phyloP scores from a whole-genome alignment of 2,888 invertebrate species.

The Nephrocerus scutellatus region DNA sequence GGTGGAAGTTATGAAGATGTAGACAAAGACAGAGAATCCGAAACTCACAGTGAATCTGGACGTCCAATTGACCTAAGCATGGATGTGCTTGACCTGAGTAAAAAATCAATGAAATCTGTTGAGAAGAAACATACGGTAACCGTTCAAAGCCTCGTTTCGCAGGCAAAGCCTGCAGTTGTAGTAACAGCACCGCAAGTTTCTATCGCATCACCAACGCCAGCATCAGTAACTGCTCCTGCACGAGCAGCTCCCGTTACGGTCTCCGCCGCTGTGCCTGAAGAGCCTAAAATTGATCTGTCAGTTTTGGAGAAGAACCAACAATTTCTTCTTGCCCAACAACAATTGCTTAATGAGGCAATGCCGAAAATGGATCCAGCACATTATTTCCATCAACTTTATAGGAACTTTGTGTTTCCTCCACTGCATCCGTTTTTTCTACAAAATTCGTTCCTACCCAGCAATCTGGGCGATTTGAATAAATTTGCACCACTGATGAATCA shows the following conservation, averaged over 20 bases:
- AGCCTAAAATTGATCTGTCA: slow-evolving; percentile 32
- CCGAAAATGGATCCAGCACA: slow-evolving; percentile 56
- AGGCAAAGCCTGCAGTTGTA: slow-evolving; percentile 16
- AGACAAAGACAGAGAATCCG: slow-evolving; percentile 41
- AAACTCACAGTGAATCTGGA: slow-evolving; percentile 48
- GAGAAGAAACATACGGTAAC: slow-evolving; percentile 18
- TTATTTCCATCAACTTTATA: slow-evolving; percentile 57
- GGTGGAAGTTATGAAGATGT: slow-evolving; percentile 10
- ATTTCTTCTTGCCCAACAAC: slow-evolving; percentile 59
- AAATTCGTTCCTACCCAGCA: slow-evolving; percentile 50
- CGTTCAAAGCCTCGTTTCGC: slow-evolving; percentile 10
- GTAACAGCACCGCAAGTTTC: neutral
- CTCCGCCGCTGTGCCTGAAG: slow-evolving; percentile 11
- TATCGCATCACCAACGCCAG: neutral
- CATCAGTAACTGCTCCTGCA: slow-evolving; percentile 26
- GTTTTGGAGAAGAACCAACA: slow-evolving; percentile 55
- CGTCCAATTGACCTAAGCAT: slow-evolving; percentile 66
- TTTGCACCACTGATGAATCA: slow-evolving; percentile 48
- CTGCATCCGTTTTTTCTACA: slow-evolving; percentile 61
- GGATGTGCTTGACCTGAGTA: slow-evolving; percentile 77
- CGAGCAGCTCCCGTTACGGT: slow-evolving; percentile 48
- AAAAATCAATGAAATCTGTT: slow-evolving; percentile 52
- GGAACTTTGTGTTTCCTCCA: slow-evolving; percentile 53
- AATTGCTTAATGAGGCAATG: slow-evolving; percentile 56
- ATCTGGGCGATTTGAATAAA: slow-evolving; percentile 56